phyloP scores from a whole-genome alignment of 2,113 vertebrate genomes.

The Dromiciops gliroides region DNA sequence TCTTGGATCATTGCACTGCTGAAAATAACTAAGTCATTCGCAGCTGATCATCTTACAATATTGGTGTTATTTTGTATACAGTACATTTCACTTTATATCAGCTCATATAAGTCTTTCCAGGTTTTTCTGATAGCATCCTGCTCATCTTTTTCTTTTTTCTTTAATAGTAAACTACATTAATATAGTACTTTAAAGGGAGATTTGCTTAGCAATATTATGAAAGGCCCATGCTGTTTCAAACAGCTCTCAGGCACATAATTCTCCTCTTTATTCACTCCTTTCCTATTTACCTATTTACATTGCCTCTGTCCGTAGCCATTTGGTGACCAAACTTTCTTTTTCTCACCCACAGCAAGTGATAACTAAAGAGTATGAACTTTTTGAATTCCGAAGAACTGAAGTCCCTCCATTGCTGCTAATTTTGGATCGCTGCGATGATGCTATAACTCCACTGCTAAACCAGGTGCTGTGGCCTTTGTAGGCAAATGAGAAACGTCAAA shows the following conservation, averaged over 20 bases:
- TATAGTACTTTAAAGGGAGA: no score
- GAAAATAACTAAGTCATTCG: no score
- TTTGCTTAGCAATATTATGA: no score
- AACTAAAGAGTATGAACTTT: constrained; percentile 97
- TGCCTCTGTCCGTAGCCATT: not conserved
- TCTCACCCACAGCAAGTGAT: constrained; percentile 92
- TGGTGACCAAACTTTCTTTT: not conserved
- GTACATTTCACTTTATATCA: no score
- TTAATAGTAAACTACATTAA: no score
- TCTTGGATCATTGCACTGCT: no score
- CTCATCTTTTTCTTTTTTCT: no score
- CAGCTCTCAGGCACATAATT: not conserved
- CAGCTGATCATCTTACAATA: no score
- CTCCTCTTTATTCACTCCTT: not conserved
- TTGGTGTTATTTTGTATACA: no score
- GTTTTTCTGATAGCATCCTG: no score
- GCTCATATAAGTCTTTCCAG: no score
- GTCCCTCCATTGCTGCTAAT: constrained; percentile 95
- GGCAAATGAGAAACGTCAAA: not conserved
- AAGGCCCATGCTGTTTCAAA: not conserved
- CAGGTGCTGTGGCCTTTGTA: constrained; percentile 79
- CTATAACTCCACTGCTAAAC: constrained; percentile 92
- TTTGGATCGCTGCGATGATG: constrained; percentile 94
- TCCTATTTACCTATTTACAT: not conserved
- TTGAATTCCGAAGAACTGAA: constrained; percentile 97